These are phyloP conservation scores for Pteruthius melanotis DNA, from an alignment of 2,113 vertebrate species.

Conservation along the genomic window DNA sequence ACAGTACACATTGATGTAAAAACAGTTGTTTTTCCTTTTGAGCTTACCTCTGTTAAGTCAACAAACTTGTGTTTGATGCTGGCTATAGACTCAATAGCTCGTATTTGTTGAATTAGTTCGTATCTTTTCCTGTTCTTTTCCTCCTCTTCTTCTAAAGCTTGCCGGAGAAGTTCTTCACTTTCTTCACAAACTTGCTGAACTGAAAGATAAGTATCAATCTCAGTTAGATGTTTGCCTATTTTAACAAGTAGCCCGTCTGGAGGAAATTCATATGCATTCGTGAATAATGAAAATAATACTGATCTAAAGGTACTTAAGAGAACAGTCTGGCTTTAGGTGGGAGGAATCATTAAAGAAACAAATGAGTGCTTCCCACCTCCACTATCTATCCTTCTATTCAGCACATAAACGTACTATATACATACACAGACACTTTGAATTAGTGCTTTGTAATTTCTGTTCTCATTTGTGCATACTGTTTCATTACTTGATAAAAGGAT, in stretches of 20 bases:
- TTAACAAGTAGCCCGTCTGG: conserved; percentile 31
- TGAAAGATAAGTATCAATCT: conserved; percentile 46
- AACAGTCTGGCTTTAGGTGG: conserved; percentile 34
- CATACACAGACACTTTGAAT: not conserved
- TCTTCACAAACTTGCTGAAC: conserved; percentile 84
- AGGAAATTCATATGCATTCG: not conserved
- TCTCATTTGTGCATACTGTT: not conserved
- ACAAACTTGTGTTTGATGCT: conserved; percentile 71
- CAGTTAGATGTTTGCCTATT: not conserved
- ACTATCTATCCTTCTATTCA: not conserved
- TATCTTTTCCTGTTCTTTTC: conserved; percentile 76
- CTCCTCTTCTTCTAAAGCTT: conserved; percentile 74
- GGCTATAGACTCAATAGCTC: conserved; percentile 75
- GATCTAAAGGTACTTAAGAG: conserved; percentile 15
- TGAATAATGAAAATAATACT: conserved; percentile 7
- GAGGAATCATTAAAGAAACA: conserved; percentile 35
- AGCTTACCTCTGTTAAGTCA: conserved; percentile 86
- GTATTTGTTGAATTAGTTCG: conserved; percentile 80
- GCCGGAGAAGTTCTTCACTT: conserved; percentile 76
- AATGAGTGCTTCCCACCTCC: conserved; percentile 8
- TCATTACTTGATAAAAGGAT: not conserved
- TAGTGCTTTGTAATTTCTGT: not conserved
- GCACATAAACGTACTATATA: not conserved
- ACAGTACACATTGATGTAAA: not conserved
- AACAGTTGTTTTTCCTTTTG: not conserved